Base-by-base conservation (phyloP, 2,888 invertebrate species). In the Azorinus chamasolen region DNA sequence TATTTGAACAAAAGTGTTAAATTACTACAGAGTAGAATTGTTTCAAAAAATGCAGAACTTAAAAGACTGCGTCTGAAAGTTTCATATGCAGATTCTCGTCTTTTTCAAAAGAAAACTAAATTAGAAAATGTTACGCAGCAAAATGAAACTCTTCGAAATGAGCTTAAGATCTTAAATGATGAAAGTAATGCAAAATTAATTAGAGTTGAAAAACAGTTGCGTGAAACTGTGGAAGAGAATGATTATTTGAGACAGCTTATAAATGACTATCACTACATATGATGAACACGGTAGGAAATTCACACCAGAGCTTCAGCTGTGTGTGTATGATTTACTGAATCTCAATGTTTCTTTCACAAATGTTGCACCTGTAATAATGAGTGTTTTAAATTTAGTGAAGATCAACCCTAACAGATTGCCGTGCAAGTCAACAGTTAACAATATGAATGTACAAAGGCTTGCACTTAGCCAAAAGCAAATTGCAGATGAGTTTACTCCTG, bases 391-490 rank as follows among this genome's bases (percentile, higher is more conserved):
- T 1, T 14, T 70, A 4, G 59, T 24, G 32, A 59, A 65, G 1
- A 25, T 12, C 1, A 70, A 59, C 46, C 41, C 59, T 5, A 64
- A 61, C 45, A 64, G 51, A 43, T 51, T 59, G 8, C 64, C 70
- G 10, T 51, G 61, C 41, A 64, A 54, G 46, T 24, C 43, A 41
- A 68, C 68, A 18, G 27, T 74, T 10, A 74, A 69, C 24, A 74
- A 74, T 51, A 69, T 74, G 68, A 74, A 69, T 24, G 51, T 74
- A n/a, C 51, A 74, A 39, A 20, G 63, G 2, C 37, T 69, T 18
- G 51, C 45, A 1, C 58, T 69, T 37, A 24, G 43, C 20, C 68
- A 74, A 20, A 74, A 69, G 18, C 71, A 70, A 22, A 16, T 70
- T 45, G 54, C 70, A 2, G 75, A 75, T 39, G 14, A 53, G 24